phyloP scores from a whole-genome alignment of 1,140 invertebrate species.

The Sweltsa coloradensis region DNA sequence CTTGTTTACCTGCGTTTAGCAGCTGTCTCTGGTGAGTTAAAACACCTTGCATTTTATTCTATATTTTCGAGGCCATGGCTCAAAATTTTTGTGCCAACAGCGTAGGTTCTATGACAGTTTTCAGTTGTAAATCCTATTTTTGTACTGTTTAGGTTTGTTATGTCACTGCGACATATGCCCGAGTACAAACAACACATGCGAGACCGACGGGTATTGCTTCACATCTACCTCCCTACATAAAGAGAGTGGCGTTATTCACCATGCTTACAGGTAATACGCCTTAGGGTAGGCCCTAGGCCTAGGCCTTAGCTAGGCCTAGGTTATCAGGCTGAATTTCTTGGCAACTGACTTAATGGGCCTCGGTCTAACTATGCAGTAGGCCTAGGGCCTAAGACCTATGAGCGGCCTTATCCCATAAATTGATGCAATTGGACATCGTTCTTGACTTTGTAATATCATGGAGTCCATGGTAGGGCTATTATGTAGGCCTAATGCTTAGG shows the following conservation, averaged over 20 bases:
- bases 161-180: constrained; percentile 67
- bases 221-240: constrained; percentile 57
- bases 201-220: constrained; percentile 79
- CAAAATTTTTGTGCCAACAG: constrained; percentile 11
- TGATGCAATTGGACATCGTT: too few relatives aligned
- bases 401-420: too few relatives aligned
- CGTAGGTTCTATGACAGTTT: background rate
- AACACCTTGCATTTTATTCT: background rate
- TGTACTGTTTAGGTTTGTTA: constrained; percentile 41
- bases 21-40: constrained; percentile 12
- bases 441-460: too few relatives aligned
- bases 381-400: too few relatives aligned
- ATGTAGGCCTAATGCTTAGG: too few relatives aligned
- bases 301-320: too few relatives aligned
- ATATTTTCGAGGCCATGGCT: background rate
- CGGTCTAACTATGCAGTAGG: too few relatives aligned
- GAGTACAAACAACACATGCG: constrained; percentile 68
- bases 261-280: constrained; percentile 71
- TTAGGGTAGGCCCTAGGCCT: too few relatives aligned
- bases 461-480: too few relatives aligned
- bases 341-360: too few relatives aligned
- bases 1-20: constrained; percentile 14
- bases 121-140: background rate
- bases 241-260: constrained; percentile 38
- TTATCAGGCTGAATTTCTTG: too few relatives aligned